Evolutionary conservation across 2,797 vertebrate genomes (phyloP).

Genomic region (Molossus alvarezi): DNA sequence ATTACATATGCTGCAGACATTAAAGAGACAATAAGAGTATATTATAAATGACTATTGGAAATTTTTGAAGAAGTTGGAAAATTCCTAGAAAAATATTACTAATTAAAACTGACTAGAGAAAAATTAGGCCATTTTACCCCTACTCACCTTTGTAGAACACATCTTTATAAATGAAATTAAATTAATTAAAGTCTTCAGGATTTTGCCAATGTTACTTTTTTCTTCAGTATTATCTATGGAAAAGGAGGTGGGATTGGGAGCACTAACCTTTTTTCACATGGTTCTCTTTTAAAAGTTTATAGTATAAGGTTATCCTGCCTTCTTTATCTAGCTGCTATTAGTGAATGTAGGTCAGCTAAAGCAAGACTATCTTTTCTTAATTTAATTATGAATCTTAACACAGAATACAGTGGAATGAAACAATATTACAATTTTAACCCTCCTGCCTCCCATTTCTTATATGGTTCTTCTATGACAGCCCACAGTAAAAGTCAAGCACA

Average conservation of each 20-base stretch:
- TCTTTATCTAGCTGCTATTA: neutral
- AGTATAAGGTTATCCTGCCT: neutral
- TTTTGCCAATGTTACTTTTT: constrained; percentile 13
- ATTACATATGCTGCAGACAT: neutral
- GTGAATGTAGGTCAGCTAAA: neutral
- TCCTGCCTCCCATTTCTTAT: neutral
- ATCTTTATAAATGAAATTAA: neutral
- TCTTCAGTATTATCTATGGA: neutral
- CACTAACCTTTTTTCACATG: neutral
- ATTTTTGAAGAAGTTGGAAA: neutral
- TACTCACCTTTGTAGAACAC: neutral
- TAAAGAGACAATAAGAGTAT: neutral
- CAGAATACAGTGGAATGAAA: constrained; percentile 18
- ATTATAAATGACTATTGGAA: neutral
- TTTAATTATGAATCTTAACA: neutral
- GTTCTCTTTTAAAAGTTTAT: constrained; percentile 24
- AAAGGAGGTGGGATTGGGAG: neutral
- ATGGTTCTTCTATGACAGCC: neutral
- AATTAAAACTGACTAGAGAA: constrained; percentile 23
- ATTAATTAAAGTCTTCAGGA: neutral
- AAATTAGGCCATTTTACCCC: constrained; percentile 15
- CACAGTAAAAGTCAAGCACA: constrained; percentile 1
- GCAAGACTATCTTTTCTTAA: neutral
- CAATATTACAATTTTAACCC: constrained; percentile 1
- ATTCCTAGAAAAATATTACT: constrained; percentile 44